Evolutionary conservation across 2,797 vertebrate genomes (phyloP).

Genomic region (Harpagifer antarcticus): DNA sequence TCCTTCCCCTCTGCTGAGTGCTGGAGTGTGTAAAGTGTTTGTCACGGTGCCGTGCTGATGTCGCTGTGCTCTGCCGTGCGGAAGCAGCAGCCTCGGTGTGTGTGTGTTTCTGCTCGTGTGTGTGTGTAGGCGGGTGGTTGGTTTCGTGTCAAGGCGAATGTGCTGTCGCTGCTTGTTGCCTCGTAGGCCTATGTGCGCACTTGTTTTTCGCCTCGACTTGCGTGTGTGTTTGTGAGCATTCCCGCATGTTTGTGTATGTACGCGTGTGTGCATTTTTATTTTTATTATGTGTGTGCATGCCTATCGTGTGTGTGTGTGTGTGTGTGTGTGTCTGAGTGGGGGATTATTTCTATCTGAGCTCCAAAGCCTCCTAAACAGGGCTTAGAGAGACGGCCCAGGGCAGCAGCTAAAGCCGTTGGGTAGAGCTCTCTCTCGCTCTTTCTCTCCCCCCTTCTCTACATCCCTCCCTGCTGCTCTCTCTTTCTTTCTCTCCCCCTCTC

Average conservation of each 20-base stretch:
- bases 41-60: slow-evolving; percentile 81
- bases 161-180: slow-evolving; percentile 71
- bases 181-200: slow-evolving; percentile 27
- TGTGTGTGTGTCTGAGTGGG: slow-evolving; percentile 73
- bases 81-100: slow-evolving; percentile 67
- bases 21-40: slow-evolving; percentile 84
- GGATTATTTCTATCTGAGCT: slow-evolving; percentile 86
- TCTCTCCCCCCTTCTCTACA: slow-evolving; percentile 12
- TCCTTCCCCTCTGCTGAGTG: slow-evolving; percentile 73
- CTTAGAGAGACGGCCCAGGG: slow-evolving; percentile 84
- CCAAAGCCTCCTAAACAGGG: slow-evolving; percentile 84
- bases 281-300: slow-evolving; percentile 46
- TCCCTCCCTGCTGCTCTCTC: slow-evolving; percentile 17
- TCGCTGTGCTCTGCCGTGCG: slow-evolving; percentile 75
- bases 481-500: slow-evolving; percentile 17
- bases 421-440: slow-evolving; percentile 64
- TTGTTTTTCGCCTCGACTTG: slow-evolving; percentile 59
- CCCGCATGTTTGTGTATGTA: slow-evolving; percentile 8
- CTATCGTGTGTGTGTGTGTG: not conserved
- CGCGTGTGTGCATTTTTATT: slow-evolving; percentile 13
- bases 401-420: slow-evolving; percentile 81
- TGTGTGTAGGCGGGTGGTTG: slow-evolving; percentile 65
- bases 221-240: slow-evolving; percentile 30
- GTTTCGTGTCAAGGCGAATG: slow-evolving; percentile 74
- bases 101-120: slow-evolving; percentile 2